Percentiles rank a stretch among this genome's conserved stretches.
phyloP scores from a whole-genome alignment of 2,888 invertebrate species.

The Cheilosia scutellata region DNA sequence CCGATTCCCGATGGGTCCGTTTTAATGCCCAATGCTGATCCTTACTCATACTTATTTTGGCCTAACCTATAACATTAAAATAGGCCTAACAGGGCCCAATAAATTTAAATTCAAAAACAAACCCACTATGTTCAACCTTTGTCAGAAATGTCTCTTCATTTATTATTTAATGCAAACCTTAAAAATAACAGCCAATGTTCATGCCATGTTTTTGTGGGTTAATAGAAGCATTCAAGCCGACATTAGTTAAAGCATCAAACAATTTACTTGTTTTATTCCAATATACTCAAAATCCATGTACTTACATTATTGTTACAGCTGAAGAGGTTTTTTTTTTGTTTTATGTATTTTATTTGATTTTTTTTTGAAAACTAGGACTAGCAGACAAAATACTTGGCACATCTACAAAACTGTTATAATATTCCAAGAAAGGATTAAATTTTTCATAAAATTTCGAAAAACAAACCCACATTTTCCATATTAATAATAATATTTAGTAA shows the following conservation, averaged over 20 bases:
- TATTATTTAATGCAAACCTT: neutral
- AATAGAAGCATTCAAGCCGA: constrained; percentile 52
- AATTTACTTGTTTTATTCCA: constrained; percentile 14
- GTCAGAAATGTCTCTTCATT: neutral
- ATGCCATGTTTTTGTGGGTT: constrained; percentile 59
- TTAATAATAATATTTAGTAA: neutral
- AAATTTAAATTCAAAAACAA: no score
- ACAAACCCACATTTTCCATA: constrained; percentile 9
- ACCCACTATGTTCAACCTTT: no score
- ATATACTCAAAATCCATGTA: constrained; percentile 40
- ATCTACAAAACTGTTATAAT: constrained; percentile 72
- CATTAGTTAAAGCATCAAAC: constrained; percentile 58
- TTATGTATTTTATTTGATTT: constrained; percentile 43
- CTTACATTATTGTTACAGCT: constrained; percentile 58
- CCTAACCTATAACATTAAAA: no score
- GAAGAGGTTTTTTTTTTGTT: constrained; percentile 27
- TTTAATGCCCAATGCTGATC: no score
- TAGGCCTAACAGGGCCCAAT: no score
- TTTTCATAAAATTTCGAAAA: constrained; percentile 29
- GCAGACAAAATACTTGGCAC: constrained; percentile 68
- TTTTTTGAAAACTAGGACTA: constrained; percentile 60
- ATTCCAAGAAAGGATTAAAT: constrained; percentile 30
- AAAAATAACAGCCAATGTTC: neutral
- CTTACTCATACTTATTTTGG: no score
- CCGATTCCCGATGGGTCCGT: no score